Percentiles rank a stretch among this genome's conserved stretches.
Conservation (phyloP, 1,140 invertebrate species). For the Holcopasites calliopsidis region DNA sequence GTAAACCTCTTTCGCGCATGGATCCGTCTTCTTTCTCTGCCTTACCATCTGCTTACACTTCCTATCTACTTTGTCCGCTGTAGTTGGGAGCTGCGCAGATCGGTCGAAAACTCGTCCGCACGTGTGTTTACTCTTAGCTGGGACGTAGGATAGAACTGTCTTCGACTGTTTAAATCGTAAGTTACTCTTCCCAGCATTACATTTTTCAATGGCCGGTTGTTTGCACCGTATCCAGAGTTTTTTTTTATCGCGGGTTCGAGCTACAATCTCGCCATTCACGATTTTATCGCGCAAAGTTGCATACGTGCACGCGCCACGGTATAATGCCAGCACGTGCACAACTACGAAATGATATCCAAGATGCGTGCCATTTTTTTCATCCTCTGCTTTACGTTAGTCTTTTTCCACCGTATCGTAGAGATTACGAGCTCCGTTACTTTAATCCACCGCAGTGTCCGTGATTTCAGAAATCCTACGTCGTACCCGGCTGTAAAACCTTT, state of each 20-base stretch:
- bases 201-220: slow-evolving; percentile 18
- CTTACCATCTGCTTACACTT: too few relatives aligned
- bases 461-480: not conserved
- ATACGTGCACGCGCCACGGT: slow-evolving; percentile 11
- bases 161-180: not conserved
- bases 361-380: not conserved
- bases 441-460: not conserved
- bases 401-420: not conserved
- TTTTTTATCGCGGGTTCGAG: slow-evolving; percentile 7
- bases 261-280: slow-evolving; percentile 20
- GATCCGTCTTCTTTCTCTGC: too few relatives aligned
- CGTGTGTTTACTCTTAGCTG: too few relatives aligned
- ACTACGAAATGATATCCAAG: slow-evolving; percentile 9
- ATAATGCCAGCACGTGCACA: slow-evolving; percentile 13
- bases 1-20: too few relatives aligned
- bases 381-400: not conserved
- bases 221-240: slow-evolving; percentile 21
- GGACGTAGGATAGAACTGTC: too few relatives aligned
- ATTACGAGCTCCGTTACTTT: slow-evolving; percentile 6
- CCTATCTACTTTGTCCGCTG: too few relatives aligned
- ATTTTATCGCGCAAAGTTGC: slow-evolving; percentile 19
- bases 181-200: slow-evolving; percentile 26
- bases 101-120: too few relatives aligned
- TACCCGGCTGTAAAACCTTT: not conserved
- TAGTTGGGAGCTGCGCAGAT: too few relatives aligned